Base-by-base conservation (phyloP, 2,888 invertebrate genomes). In the Drosophila ustulata region DNA sequence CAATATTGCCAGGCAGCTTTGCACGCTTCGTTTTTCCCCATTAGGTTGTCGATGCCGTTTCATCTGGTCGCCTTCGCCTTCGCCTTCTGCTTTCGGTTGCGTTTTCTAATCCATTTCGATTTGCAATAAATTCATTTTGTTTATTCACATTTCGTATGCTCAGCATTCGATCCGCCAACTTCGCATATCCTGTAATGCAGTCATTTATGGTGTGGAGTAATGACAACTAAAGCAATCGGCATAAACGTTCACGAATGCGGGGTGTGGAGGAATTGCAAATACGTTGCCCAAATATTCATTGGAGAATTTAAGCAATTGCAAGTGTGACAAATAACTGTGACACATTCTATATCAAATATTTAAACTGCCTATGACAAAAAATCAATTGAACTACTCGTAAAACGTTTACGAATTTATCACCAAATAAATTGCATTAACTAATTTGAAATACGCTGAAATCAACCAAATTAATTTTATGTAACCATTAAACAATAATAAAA, bases 51-150 rank as follows among this genome's bases (percentile, higher is more conserved):
- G 18, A 18, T 18, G 18, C 18, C 18, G 18, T 18, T 26, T n/a
- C 34, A 1, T 46, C 25, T 37, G 5, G 3, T 11, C 7, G n/a
- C n/a, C 18, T 26, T 26, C 6, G 13, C 7, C 7, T n/a, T 11
- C 7, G n/a, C n/a, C 18, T 26, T 26, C 6, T 25, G 9, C 7
- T n/a, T 9, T n/a, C 41, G 34, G 58, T 50, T 45, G 45, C 50
- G 41, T 63, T 56, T 50, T 43, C 71, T 81, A 76, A 88, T 82
- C 83, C 78, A 66, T 77, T 90, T 90, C 90, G 87, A 90, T 85
- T 89, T 78, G 80, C 80, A 79, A 89, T 89, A 84, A 90, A 90
- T 82, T 89, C 75, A 80, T 71, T 76, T 80, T 58, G 68, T 80
- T 73, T 82, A 81, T 78, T 75, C 69, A 75, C 78, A 78, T 79